Percentiles rank a stretch among this genome's conserved stretches.
Conservation (phyloP, 2,797 vertebrate genomes). For the Acanthurus leucopareius region DNA sequence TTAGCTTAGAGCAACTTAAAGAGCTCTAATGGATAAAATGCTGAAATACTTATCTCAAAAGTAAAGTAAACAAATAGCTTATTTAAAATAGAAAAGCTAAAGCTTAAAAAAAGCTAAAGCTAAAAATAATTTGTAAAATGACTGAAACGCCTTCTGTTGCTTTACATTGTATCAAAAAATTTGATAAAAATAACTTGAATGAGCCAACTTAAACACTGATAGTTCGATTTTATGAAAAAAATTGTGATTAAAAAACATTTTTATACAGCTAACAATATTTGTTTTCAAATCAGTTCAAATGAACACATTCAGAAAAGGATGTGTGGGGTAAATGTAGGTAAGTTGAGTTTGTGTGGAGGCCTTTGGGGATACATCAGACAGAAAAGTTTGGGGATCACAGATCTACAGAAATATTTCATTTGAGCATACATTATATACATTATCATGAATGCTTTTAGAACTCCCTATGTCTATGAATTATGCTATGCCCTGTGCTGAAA, state of each 20-base stretch:
- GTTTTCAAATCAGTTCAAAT: background rate
- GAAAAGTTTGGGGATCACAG: conserved; percentile 2
- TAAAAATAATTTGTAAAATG: background rate
- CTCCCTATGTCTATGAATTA: conserved; percentile 35
- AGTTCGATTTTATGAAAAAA: background rate
- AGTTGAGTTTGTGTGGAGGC: background rate
- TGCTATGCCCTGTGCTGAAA: conserved; percentile 29
- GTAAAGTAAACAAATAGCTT: background rate
- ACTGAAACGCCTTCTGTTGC: background rate
- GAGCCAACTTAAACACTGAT: background rate
- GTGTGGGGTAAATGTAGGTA: background rate
- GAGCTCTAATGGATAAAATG: too few species aligned
- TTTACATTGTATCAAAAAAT: background rate
- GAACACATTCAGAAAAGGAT: background rate
- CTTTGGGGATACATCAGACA: conserved; percentile 1
- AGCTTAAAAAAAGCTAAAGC: background rate
- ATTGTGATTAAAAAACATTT: background rate
- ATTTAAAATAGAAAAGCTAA: background rate
- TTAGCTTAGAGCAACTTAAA: too few species aligned
- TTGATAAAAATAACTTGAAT: background rate
- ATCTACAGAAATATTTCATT: conserved; percentile 3
- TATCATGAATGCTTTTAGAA: conserved; percentile 22
- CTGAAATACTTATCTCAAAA: background rate
- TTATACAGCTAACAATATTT: background rate
- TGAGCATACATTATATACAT: conserved; percentile 21